Base-by-base conservation (phyloP, 1,140 invertebrate species). In the Drosophila burlai region DNA sequence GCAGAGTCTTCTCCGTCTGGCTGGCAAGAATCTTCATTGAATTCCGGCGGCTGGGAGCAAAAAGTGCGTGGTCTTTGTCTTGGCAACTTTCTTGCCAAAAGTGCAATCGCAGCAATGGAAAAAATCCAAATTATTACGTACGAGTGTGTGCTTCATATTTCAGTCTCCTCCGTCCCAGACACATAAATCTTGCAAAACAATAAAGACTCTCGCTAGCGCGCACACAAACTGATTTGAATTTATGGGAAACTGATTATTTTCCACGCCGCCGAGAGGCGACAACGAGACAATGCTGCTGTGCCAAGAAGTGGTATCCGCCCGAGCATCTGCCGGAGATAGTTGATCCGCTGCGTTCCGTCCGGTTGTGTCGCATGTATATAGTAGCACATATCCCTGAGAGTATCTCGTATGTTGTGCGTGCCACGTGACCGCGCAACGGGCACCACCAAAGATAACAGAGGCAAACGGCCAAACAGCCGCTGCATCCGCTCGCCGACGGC, bases 221-320 rank as follows among this genome's bases (percentile, higher is more conserved):
- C 42, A 72, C 64, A 49, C 49, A 54, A 58, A 69, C 76, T 86
- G 90, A 90, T 90, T 90, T 86, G 76, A 92, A 92, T 92, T 92
- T 92, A 92, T 92, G 85, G 69, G 69, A 92, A 92, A 92, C 90
- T 83, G 90, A 92, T 92, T 92, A 92, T 81, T 91, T 75, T 61
- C 63, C 55, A 65, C 42, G 61, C 57, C 63, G 69, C 61, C 63
- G 13, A 60, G 47, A 45, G 65, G 69, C 69, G 67, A 79, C 79
- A 60, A 86, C 69, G 21, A 52, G 77, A 57, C 67, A 84, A 81
- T 74, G 55, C 11, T 60, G 18, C 31, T 13, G 62, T 86, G 75
- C 77, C 82, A 84, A 81, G 63, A 40, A 36, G 45, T 55, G 68
- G 46, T 52, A 73, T 73, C 71, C 46, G 46, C 6, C 38, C 10